Conservation (phyloP, 2,797 vertebrate species). For the Urosaurus nigricauda region DNA sequence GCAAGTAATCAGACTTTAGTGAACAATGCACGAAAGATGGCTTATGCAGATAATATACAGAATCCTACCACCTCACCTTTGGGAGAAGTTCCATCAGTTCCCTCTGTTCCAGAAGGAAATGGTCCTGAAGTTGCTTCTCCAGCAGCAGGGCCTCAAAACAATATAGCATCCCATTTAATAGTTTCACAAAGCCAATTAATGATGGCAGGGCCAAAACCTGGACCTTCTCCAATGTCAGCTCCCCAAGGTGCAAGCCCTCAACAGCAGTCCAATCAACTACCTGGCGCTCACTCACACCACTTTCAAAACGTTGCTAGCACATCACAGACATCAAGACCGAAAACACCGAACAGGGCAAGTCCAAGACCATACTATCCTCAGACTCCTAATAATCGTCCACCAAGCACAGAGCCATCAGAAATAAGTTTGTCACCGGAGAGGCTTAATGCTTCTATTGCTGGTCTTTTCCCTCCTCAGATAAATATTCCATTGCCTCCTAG, state of each 20-base stretch:
- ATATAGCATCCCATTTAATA: slow-evolving; percentile 89
- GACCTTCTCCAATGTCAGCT: slow-evolving; percentile 85
- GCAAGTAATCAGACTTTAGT: slow-evolving; percentile 88
- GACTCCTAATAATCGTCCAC: slow-evolving; percentile 96
- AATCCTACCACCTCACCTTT: slow-evolving; percentile 86
- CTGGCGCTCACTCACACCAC: slow-evolving; percentile 87
- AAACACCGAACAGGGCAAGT: slow-evolving; percentile 97
- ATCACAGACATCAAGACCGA: slow-evolving; percentile 95
- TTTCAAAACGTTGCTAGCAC: slow-evolving; percentile 91
- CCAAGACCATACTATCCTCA: slow-evolving; percentile 97
- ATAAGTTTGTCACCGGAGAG: slow-evolving; percentile 98
- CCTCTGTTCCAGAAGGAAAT: slow-evolving; percentile 85
- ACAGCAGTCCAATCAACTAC: slow-evolving; percentile 86
- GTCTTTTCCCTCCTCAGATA: slow-evolving; percentile 97
- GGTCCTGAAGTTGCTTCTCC: slow-evolving; percentile 82
- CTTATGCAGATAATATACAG: slow-evolving; percentile 89
- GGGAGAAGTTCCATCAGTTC: slow-evolving; percentile 84
- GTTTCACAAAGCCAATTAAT: slow-evolving; percentile 88
- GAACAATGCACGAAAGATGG: slow-evolving; percentile 88
- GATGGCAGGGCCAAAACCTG: slow-evolving; percentile 88
- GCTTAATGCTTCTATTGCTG: slow-evolving; percentile 98
- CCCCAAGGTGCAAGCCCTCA: slow-evolving; percentile 92
- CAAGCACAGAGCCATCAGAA: slow-evolving; percentile 98
- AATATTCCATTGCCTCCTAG: slow-evolving; percentile 98
- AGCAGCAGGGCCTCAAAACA: slow-evolving; percentile 84